A percentile compares a stretch with the other conserved stretches of the same genome.
Evolutionary conservation across 1,140 invertebrate species (phyloP).

Genomic region (Pogonomyrmex californicus): DNA sequence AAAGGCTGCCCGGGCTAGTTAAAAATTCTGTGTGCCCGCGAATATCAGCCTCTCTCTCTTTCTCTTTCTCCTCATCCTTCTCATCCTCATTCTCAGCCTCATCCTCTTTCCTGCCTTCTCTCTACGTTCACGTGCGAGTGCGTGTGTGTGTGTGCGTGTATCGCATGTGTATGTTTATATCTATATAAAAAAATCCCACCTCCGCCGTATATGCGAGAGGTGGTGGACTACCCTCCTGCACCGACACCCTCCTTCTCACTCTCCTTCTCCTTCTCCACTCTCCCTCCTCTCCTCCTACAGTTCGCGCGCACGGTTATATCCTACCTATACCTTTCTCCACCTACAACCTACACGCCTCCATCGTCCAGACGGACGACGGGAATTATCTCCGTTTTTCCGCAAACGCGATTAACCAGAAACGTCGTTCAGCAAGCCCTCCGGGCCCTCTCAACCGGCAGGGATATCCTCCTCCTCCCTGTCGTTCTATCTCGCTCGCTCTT

Average conservation of each 20-base stretch:
- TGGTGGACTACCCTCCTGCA: slow-evolving; percentile 60
- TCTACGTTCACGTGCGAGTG: neutral
- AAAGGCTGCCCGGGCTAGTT: slow-evolving; percentile 81
- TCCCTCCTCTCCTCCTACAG: slow-evolving; percentile 57
- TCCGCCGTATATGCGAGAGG: slow-evolving; percentile 62
- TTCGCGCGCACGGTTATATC: slow-evolving; percentile 69
- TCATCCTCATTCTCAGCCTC: slow-evolving; percentile 55
- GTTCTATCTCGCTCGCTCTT: slow-evolving; percentile 59
- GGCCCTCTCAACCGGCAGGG: slow-evolving; percentile 62
- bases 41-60: slow-evolving; percentile 81
- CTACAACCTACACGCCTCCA: slow-evolving; percentile 72
- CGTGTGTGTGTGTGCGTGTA: neutral
- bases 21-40: slow-evolving; percentile 85
- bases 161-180: neutral
- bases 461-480: slow-evolving; percentile 43
- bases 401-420: slow-evolving; percentile 84
- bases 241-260: slow-evolving; percentile 66
- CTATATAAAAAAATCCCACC: slow-evolving; percentile 69
- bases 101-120: slow-evolving; percentile 28
- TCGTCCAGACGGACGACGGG: slow-evolving; percentile 80
- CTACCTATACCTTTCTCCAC: slow-evolving; percentile 72
- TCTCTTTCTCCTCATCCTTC: slow-evolving; percentile 19
- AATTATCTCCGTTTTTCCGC: slow-evolving; percentile 85
- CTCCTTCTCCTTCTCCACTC: slow-evolving; percentile 42
- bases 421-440: slow-evolving; percentile 75